Conservation (phyloP, 2,113 vertebrate genomes). For the Aphelocoma coerulescens region DNA sequence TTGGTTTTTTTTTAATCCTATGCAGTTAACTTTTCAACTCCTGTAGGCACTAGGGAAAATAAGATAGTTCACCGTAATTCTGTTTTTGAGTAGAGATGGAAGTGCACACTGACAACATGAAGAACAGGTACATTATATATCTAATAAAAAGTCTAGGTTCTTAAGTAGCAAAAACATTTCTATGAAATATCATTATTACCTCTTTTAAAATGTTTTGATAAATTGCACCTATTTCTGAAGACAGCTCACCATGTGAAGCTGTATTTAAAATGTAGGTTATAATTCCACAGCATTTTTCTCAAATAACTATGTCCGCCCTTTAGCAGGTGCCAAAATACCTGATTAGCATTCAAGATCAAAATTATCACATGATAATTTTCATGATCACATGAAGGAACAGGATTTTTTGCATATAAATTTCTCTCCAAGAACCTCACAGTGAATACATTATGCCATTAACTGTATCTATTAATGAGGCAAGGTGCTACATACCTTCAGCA, state of each 20-base stretch:
- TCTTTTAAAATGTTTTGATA: neutral
- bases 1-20: neutral
- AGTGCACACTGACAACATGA: neutral
- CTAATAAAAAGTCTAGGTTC: neutral
- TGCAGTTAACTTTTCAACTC: neutral
- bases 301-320: neutral
- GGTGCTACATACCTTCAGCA: neutral
- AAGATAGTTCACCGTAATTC: neutral
- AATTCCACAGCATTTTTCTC: neutral
- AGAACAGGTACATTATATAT: neutral
- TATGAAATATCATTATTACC: neutral
- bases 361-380: neutral
- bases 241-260: neutral
- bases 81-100: neutral
- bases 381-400: neutral
- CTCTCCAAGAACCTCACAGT: neutral
- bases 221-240: neutral
- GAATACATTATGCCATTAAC: neutral
- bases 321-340: neutral
- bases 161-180: neutral
- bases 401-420: neutral
- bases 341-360: neutral
- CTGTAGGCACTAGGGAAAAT: neutral
- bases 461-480: neutral
- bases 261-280: neutral